Evolutionary conservation across 2,113 vertebrate genomes (phyloP).

Genomic region (Corynorhinus townsendii): DNA sequence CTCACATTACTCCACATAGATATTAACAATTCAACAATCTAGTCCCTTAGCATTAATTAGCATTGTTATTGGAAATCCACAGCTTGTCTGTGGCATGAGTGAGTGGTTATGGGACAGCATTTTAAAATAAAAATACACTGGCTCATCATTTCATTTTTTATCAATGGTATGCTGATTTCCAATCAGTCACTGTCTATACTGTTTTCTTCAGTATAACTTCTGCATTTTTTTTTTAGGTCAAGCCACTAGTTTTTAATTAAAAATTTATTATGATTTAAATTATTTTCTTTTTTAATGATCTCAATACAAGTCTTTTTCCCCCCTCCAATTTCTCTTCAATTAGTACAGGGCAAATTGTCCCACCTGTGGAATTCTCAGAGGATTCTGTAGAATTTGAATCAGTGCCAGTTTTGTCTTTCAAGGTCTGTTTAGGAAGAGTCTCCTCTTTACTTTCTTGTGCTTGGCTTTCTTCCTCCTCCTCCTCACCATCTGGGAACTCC

Average conservation of each 20-base stretch:
- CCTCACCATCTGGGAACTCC: constrained; percentile 95
- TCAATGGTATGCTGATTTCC: not conserved
- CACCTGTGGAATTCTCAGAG: constrained; percentile 78
- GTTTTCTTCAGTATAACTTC: not conserved
- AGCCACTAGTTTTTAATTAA: not conserved
- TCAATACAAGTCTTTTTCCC: not conserved
- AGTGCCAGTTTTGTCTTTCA: constrained; percentile 79
- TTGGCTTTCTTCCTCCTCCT: constrained; percentile 83
- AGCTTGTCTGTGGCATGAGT: not conserved
- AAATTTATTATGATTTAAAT: not conserved
- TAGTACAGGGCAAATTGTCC: not conserved
- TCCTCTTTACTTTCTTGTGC: constrained; percentile 74
- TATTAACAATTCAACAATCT: not conserved
- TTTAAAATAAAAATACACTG: not conserved
- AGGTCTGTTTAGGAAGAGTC: constrained; percentile 76
- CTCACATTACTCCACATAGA: not conserved
- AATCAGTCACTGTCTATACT: not conserved
- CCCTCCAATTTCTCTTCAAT: not conserved
- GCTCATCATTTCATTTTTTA: not conserved
- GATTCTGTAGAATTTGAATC: constrained; percentile 67
- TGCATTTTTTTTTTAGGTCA: not conserved
- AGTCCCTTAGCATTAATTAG: not conserved
- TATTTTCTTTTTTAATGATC: not conserved
- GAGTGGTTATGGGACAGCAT: not conserved
- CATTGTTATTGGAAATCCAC: not conserved